Evolutionary conservation across 1,140 invertebrate genomes (phyloP), one percentile per base, ranked within the genome.

Genomic region (Physella acuta): DNA sequence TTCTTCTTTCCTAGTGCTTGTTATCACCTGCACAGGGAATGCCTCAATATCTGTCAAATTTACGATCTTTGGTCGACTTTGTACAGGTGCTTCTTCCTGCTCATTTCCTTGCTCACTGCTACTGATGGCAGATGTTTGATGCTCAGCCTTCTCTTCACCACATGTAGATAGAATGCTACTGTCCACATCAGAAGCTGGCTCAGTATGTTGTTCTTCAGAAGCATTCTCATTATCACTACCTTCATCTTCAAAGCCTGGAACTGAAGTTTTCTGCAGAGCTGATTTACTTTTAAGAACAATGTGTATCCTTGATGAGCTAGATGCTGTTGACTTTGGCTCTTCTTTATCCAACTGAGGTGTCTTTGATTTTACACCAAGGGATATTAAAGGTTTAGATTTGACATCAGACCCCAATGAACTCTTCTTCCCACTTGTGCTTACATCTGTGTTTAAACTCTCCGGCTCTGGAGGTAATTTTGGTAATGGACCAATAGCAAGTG

Each of bases 21-120:
- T 73, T n/a, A 73, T 51, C 33, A 73, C 71, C 49, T 60, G 61
- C 3, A 73, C 71, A 28, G 71, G 71, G 31, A 66, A 73, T 16
- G 67, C 68, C 24, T 68, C 65, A 3, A 68, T 55, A 31, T 66
- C 51, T 31, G 26, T 33, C 31, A 39, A 24, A 8, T 26, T 34
- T n/a, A 63, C 61, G 5, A 52, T 8, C 61, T 63, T 63, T 3
- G 37, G 8, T 17, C 39, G 8, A 11, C 16, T 63, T 3, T 60
- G 31, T n/a, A n/a, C n/a, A n/a, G n/a, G n/a, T n/a, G n/a, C n/a
- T 24, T 60, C 58, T 60, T 34, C 30, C 3, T 30, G 5, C 30
- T 26, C 5, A 26, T 11, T 30, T 17, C 28, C 30, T 5, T 58
- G 26, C 3, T 4, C 33, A 30, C 28, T 58, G 33, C 24, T 51